A percentile compares a stretch with the other conserved stretches of the same genome.
These are phyloP conservation scores for Montipora foliosa DNA, from an alignment of 64 coral and sea anemone genomes.

Conservation along the genomic window DNA sequence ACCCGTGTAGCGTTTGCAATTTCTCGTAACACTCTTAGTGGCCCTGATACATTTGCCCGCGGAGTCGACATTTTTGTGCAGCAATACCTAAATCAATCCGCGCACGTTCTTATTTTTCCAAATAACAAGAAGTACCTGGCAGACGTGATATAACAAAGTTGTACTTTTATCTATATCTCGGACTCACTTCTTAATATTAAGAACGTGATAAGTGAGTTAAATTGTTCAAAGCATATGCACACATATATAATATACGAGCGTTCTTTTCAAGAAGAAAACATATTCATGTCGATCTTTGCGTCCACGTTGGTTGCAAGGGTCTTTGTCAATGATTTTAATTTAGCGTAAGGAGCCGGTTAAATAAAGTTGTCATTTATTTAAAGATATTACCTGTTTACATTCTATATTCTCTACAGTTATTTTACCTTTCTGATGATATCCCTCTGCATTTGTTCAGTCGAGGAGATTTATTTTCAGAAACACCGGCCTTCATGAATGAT, in stretches of 20 bases:
- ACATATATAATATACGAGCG: neutral
- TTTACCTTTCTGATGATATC: neutral
- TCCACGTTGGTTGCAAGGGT: neutral
- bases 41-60: neutral
- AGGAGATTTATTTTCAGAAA: neutral
- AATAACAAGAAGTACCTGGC: neutral
- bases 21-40: neutral
- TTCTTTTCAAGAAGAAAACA: neutral
- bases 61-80: neutral
- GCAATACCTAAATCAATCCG: neutral
- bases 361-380: neutral
- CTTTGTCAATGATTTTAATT: neutral
- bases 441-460: no score
- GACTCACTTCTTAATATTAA: neutral
- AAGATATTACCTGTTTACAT: neutral
- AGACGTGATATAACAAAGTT: neutral
- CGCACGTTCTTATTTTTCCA: neutral
- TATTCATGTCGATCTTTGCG: neutral
- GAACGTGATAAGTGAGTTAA: neutral
- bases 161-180: no score
- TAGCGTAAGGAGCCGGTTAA: neutral
- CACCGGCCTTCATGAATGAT: neutral
- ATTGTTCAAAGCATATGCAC: neutral
- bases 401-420: neutral
- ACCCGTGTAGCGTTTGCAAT: neutral